Evolutionary conservation across 1,140 invertebrate species (phyloP).

Genomic region (Diorhabda carinulata): DNA sequence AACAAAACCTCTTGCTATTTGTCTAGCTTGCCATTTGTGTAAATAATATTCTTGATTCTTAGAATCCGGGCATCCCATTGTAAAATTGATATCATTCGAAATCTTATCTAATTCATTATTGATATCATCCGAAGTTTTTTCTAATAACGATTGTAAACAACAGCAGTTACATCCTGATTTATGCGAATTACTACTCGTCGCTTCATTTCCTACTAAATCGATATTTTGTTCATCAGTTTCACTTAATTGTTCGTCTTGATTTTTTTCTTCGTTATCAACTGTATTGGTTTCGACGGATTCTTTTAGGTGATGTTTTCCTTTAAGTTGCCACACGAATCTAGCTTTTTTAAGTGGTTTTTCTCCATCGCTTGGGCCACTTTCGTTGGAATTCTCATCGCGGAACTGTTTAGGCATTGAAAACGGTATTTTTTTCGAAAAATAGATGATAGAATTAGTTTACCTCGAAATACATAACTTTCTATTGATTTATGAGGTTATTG

Average conservation of each 20-base stretch:
- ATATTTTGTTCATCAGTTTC: conserved; percentile 23
- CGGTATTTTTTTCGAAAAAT: not conserved
- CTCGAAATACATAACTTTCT: not conserved
- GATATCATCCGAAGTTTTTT: conserved; percentile 35
- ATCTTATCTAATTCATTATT: conserved; percentile 33
- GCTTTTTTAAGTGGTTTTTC: conserved; percentile 61
- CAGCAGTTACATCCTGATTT: conserved; percentile 10
- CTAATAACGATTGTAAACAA: conserved; percentile 37
- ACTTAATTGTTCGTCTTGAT: not conserved
- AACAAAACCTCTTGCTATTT: conserved; percentile 64
- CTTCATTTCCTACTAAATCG: conserved; percentile 23
- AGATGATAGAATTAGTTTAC: not conserved
- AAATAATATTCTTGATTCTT: conserved; percentile 53
- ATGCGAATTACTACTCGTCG: conserved; percentile 8
- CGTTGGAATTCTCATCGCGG: conserved; percentile 20
- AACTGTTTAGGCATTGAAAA: conserved; percentile 23
- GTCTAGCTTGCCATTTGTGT: conserved; percentile 63
- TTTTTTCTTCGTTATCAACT: conserved; percentile 8
- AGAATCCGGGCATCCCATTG: conserved; percentile 33
- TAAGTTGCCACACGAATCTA: conserved; percentile 61
- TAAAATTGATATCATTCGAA: conserved; percentile 37
- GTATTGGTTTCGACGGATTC: conserved; percentile 30
- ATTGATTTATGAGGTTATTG: conserved; percentile 2
- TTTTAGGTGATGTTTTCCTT: conserved; percentile 59
- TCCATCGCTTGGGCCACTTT: conserved; percentile 39